Percentiles rank a stretch among this genome's conserved stretches.
These are phyloP conservation scores for Epizoanthus stellaris DNA, from an alignment of 92 coral and sea anemone species.

Conservation along the genomic window DNA sequence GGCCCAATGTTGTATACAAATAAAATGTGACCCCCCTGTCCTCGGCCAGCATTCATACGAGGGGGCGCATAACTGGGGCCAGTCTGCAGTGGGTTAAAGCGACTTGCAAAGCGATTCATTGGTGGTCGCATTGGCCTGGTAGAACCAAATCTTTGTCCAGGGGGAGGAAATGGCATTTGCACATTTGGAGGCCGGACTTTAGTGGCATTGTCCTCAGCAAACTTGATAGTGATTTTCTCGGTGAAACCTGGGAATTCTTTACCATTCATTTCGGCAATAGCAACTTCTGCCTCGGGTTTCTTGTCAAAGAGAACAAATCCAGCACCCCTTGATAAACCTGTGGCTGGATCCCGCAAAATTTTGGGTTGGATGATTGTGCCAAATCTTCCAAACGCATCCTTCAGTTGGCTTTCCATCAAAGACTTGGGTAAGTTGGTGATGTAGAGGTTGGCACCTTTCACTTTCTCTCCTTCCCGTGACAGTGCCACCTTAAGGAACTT, in stretches of 20 bases:
- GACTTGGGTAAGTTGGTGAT: constrained; percentile 79
- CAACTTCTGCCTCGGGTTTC: constrained; percentile 80
- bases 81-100: constrained; percentile 74
- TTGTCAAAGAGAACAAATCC: constrained; percentile 79
- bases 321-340: constrained; percentile 77
- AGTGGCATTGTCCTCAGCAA: constrained; percentile 81
- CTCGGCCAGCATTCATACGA: constrained; percentile 35
- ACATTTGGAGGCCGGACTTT: constrained; percentile 70
- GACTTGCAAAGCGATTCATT: constrained; percentile 70
- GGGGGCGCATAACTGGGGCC: constrained; percentile 59
- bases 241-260: constrained; percentile 61
- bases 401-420: constrained; percentile 57
- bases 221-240: constrained; percentile 67
- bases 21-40: constrained; percentile 47
- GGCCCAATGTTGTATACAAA: constrained; percentile 83
- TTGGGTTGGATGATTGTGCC: constrained; percentile 79
- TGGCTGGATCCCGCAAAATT: constrained; percentile 66
- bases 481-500: constrained; percentile 82
- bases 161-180: constrained; percentile 12
- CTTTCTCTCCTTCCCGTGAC: constrained; percentile 73
- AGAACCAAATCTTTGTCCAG: constrained; percentile 52
- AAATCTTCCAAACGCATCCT: constrained; percentile 54
- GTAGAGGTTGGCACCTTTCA: constrained; percentile 82
- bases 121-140: constrained; percentile 79
- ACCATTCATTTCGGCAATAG: constrained; percentile 69